Conservation (phyloP, 2,113 vertebrate genomes). For the Conger conger region DNA sequence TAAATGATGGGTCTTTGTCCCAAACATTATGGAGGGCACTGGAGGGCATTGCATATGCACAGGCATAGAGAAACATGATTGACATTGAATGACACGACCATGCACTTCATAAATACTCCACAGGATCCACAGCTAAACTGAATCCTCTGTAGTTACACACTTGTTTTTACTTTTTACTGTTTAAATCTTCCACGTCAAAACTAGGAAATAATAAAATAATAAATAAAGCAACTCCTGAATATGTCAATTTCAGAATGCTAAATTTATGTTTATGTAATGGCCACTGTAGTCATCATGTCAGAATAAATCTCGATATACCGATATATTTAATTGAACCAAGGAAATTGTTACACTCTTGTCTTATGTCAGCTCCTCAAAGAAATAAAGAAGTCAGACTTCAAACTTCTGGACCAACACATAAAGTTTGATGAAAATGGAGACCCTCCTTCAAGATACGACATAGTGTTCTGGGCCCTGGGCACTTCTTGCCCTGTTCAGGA, state of each 20-base stretch:
- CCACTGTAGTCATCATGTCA: not conserved
- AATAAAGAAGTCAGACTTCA: constrained; percentile 72
- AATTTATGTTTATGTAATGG: not conserved
- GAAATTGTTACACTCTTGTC: not conserved
- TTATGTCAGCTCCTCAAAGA: constrained; percentile 47
- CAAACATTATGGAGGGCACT: no score
- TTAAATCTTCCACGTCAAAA: not conserved
- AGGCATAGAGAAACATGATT: no score
- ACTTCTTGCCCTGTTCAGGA: constrained; percentile 43
- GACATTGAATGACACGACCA: no score
- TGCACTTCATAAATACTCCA: not conserved
- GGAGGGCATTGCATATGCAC: no score
- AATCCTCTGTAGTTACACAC: not conserved
- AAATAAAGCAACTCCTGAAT: not conserved
- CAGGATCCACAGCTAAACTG: not conserved
- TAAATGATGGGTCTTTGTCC: no score
- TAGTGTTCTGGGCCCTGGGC: constrained; percentile 72
- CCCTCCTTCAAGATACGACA: constrained; percentile 58
- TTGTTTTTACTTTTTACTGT: not conserved
- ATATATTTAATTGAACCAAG: no score
- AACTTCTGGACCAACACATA: constrained; percentile 60
- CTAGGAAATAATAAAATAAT: not conserved
- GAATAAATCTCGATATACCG: no score
- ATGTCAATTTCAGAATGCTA: not conserved
- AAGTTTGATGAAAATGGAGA: constrained; percentile 71